These are phyloP conservation scores for Vanessa cardui DNA, from an alignment of 2,888 invertebrate species.

Conservation along the genomic window DNA sequence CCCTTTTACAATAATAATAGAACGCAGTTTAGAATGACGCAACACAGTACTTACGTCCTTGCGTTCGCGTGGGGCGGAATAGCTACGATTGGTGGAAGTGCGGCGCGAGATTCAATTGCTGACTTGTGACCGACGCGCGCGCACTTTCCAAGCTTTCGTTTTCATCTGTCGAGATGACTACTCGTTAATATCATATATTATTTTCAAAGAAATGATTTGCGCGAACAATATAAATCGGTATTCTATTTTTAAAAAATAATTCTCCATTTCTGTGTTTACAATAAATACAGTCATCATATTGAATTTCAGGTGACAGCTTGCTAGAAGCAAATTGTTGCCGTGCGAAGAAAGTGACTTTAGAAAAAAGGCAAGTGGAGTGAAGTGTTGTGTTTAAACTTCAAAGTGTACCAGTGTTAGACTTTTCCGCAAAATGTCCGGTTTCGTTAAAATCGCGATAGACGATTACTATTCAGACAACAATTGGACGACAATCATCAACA, in stretches of 20 bases:
- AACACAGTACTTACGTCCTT: slow-evolving; percentile 64
- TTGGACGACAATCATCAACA: slow-evolving; percentile 85
- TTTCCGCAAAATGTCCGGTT: slow-evolving; percentile 82
- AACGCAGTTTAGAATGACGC: slow-evolving; percentile 52
- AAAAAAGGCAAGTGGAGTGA: slow-evolving; percentile 50
- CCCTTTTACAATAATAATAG: slow-evolving; percentile 44
- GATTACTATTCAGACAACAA: slow-evolving; percentile 85
- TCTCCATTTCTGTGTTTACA: background rate
- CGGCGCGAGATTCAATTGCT: slow-evolving; percentile 76
- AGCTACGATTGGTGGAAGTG: slow-evolving; percentile 60
- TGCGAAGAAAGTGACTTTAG: slow-evolving; percentile 50
- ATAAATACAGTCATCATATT: slow-evolving; percentile 40
- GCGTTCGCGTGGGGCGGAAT: slow-evolving; percentile 58
- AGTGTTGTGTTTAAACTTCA: slow-evolving; percentile 55
- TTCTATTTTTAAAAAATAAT: slow-evolving; percentile 14
- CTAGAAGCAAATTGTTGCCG: slow-evolving; percentile 67
- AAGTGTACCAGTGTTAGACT: slow-evolving; percentile 43
- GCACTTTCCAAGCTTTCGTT: slow-evolving; percentile 79
- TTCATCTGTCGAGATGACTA: slow-evolving; percentile 60
- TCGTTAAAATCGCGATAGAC: slow-evolving; percentile 86
- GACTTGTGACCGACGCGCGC: slow-evolving; percentile 61
- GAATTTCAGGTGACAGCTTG: slow-evolving; percentile 75
- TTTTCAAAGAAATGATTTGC: slow-evolving; percentile 41
- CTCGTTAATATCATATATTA: background rate
- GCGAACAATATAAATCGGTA: slow-evolving; percentile 49